These are phyloP conservation scores for Ormyrus rosae DNA, from an alignment of 2,888 invertebrate species.

Conservation along the genomic window DNA sequence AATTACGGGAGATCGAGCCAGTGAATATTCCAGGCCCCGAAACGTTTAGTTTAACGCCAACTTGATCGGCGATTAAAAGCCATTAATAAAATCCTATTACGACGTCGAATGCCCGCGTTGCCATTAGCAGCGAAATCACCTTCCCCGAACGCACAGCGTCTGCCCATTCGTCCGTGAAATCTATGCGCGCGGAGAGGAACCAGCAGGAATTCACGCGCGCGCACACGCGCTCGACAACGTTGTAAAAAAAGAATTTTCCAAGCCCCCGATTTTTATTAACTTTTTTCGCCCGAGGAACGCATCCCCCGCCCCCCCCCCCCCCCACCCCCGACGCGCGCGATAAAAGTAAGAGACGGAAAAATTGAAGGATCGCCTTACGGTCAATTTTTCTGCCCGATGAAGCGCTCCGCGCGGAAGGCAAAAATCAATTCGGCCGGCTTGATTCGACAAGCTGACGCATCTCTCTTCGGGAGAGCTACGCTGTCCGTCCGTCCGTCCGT, in stretches of 20 bases:
- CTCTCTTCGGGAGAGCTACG: background rate
- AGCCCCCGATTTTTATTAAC: slow-evolving; percentile 4
- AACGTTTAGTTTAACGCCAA: background rate
- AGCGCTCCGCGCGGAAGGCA: background rate
- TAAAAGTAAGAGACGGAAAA: background rate
- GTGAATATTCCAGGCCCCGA: background rate
- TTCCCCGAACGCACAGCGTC: background rate
- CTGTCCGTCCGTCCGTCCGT: background rate
- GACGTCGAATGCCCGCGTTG: background rate
- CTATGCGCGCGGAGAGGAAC: background rate
- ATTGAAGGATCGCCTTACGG: background rate
- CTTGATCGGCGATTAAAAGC: background rate
- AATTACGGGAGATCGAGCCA: too few species aligned
- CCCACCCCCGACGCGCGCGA: background rate
- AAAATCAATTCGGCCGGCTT: slow-evolving; percentile 12
- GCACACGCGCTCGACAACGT: background rate
- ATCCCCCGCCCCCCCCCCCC: too few species aligned
- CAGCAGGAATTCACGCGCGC: background rate
- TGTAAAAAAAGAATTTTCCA: background rate
- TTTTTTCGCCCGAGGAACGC: background rate
- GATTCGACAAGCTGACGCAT: slow-evolving; percentile 25
- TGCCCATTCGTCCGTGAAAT: background rate
- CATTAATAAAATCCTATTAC: background rate
- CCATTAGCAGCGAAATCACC: background rate
- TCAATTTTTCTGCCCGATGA: slow-evolving; percentile 17